phyloP scores from a whole-genome alignment of 1,140 invertebrate genomes.

The Pseudomyrmex gracilis region DNA sequence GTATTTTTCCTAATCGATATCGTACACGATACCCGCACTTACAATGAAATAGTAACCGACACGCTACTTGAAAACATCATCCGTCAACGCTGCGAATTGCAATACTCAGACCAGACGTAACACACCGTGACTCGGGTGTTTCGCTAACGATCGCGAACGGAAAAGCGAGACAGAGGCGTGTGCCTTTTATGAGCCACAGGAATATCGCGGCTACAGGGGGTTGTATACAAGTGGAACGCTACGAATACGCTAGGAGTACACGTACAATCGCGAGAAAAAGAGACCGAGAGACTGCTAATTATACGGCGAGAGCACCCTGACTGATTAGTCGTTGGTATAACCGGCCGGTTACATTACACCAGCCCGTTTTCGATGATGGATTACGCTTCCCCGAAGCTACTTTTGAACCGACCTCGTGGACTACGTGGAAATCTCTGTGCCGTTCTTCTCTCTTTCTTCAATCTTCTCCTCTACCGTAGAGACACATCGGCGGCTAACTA shows the following conservation, averaged over 20 bases:
- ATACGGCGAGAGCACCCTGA: slow-evolving; percentile 75
- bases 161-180: slow-evolving; percentile 31
- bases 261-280: slow-evolving; percentile 24
- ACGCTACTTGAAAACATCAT: slow-evolving; percentile 36
- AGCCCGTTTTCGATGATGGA: slow-evolving; percentile 81
- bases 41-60: neutral
- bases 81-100: neutral
- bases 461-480: slow-evolving; percentile 9
- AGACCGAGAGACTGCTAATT: slow-evolving; percentile 73
- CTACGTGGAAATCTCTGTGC: slow-evolving; percentile 9
- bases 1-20: too few species aligned
- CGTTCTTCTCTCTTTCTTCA: slow-evolving; percentile 33
- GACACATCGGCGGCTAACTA: slow-evolving; percentile 65
- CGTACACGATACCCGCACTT: neutral
- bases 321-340: slow-evolving; percentile 78
- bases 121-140: slow-evolving; percentile 27
- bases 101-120: neutral
- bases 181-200: slow-evolving; percentile 54
- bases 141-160: slow-evolving; percentile 36
- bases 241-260: slow-evolving; percentile 26
- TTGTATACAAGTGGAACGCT: neutral
- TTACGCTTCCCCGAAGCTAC: slow-evolving; percentile 77
- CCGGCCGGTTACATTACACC: slow-evolving; percentile 74
- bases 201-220: neutral
- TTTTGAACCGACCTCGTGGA: slow-evolving; percentile 75